Percentiles rank a stretch among this genome's conserved stretches.
phyloP scores from a whole-genome alignment of 2,797 vertebrate genomes.

The Thripadectes ignobilis region DNA sequence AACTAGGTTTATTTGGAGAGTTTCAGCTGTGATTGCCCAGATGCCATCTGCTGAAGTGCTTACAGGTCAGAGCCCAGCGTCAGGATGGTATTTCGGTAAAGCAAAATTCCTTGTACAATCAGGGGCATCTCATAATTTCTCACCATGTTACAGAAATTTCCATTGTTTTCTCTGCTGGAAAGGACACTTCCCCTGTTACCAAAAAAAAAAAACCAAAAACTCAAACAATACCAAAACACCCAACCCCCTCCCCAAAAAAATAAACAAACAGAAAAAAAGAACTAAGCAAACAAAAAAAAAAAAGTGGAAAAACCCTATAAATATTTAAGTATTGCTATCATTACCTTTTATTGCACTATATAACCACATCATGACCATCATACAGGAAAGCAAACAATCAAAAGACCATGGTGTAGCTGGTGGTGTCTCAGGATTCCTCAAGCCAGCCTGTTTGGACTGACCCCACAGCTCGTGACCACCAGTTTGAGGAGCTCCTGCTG shows the following conservation, averaged over 20 bases:
- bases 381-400: neutral
- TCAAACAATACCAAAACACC: no score
- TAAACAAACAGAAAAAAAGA: no score
- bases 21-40: neutral
- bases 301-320: neutral
- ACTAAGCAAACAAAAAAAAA: neutral
- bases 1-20: neutral
- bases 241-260: no score
- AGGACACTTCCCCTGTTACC: neutral
- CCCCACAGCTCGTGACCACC: neutral
- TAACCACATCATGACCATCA: fast-evolving
- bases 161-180: neutral
- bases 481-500: neutral
- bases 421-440: neutral
- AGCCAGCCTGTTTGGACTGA: neutral
- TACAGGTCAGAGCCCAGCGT: neutral
- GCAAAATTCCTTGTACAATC: neutral
- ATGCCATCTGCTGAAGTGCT: neutral
- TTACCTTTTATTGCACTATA: neutral
- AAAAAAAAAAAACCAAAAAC: neutral
- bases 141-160: neutral
- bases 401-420: neutral
- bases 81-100: neutral
- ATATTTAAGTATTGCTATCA: neutral
- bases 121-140: neutral